phyloP scores from a whole-genome alignment of 30 jellyfish, hydroid and myxozoan species.

The Morbakka virulenta region DNA sequence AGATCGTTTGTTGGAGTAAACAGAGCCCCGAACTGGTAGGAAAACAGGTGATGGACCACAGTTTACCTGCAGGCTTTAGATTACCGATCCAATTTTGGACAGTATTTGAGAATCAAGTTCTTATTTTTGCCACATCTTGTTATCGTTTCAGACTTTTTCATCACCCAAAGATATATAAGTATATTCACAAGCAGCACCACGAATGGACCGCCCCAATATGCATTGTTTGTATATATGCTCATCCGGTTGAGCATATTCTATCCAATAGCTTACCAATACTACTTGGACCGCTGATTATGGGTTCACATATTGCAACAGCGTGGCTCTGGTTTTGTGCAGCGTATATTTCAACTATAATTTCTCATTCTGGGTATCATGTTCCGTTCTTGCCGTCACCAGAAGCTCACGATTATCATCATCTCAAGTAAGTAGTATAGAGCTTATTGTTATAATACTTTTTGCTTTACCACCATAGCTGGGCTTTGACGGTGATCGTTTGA shows the following conservation, averaged over 20 bases:
- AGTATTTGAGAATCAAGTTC: too few relatives aligned
- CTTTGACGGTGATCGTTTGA: too few relatives aligned
- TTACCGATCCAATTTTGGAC: too few relatives aligned
- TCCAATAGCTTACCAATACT: conserved; percentile 64
- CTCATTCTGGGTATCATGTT: conserved; percentile 89
- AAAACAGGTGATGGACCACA: too few relatives aligned
- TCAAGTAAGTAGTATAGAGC: conserved; percentile 77
- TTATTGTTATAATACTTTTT: too few relatives aligned
- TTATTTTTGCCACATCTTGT: too few relatives aligned
- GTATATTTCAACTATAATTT: conserved; percentile 60
- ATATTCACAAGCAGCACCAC: conserved; percentile 84
- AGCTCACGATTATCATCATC: conserved; percentile 94
- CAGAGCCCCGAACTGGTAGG: too few relatives aligned
- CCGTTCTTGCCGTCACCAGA: conserved; percentile 97
- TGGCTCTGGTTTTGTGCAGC: conserved; percentile 72
- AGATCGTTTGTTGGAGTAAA: too few relatives aligned
- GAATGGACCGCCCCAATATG: conserved; percentile 95
- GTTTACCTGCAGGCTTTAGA: too few relatives aligned
- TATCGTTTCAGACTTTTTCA: conserved; percentile 65
- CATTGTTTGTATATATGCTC: conserved; percentile 67
- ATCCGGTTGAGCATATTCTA: conserved; percentile 78
- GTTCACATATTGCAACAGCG: conserved; percentile 85
- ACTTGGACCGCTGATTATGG: conserved; percentile 82
- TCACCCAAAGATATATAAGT: conserved; percentile 85
- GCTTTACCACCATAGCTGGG: too few relatives aligned